Percentiles rank a stretch among this genome's conserved stretches.
Evolutionary conservation across 2,888 invertebrate species (phyloP).

Genomic region (Alcis repandata): DNA sequence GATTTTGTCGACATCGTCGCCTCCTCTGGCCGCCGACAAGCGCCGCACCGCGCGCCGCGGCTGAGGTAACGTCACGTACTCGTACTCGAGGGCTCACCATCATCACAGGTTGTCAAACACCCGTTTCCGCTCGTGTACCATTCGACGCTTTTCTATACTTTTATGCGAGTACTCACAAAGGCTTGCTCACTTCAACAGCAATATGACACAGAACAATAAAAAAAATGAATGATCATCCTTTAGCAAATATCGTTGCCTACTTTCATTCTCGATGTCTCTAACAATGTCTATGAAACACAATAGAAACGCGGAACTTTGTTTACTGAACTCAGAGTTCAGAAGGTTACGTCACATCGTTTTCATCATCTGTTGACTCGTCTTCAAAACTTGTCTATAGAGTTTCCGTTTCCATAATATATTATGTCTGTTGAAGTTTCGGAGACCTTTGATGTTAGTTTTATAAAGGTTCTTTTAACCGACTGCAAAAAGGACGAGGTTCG

Average conservation of each 20-base stretch:
- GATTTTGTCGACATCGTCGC: too few relatives aligned
- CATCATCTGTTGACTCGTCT: constrained; percentile 24
- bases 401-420: constrained; percentile 16
- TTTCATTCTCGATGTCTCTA: constrained; percentile 1
- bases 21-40: too few relatives aligned
- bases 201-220: background rate
- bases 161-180: too few relatives aligned
- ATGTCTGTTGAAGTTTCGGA: constrained; percentile 7
- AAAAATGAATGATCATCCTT: constrained; percentile 10
- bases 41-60: too few relatives aligned
- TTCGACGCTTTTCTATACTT: too few relatives aligned
- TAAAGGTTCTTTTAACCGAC: constrained; percentile 22
- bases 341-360: constrained; percentile 24
- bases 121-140: too few relatives aligned
- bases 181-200: background rate
- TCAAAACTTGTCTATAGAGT: constrained; percentile 16
- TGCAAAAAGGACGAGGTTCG: background rate
- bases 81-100: too few relatives aligned
- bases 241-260: constrained; percentile 8
- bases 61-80: too few relatives aligned
- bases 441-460: constrained; percentile 16
- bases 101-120: too few relatives aligned
- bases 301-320: constrained; percentile 26
- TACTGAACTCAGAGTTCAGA: constrained; percentile 19
- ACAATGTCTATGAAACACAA: constrained; percentile 23